phyloP scores from a whole-genome alignment of 2,888 invertebrate genomes.

The Trichopoda pennipes region DNA sequence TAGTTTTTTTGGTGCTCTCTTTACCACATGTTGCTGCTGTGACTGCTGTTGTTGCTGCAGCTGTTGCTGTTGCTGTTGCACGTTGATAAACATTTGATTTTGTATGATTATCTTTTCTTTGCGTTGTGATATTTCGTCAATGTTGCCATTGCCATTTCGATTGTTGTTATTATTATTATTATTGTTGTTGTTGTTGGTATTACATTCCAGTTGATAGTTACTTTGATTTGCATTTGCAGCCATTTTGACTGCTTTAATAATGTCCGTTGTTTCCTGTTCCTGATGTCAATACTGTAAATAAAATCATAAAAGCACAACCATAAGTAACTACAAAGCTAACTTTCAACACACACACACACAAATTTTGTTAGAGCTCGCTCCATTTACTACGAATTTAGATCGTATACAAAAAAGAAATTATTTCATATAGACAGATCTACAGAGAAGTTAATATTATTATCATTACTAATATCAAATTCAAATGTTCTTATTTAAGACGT shows the following conservation, averaged over 20 bases:
- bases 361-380: too few species aligned
- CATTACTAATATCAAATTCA: too few species aligned
- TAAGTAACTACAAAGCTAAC: too few species aligned
- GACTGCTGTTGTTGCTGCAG: slow-evolving; percentile 77
- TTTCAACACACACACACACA: too few species aligned
- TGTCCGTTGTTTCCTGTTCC: slow-evolving; percentile 79
- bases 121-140: slow-evolving; percentile 68
- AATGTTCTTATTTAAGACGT: too few species aligned
- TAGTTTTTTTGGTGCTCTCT: slow-evolving; percentile 72
- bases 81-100: slow-evolving; percentile 79
- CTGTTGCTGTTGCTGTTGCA: slow-evolving; percentile 76
- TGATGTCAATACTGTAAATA: slow-evolving; percentile 80
- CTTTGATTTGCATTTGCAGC: slow-evolving; percentile 80
- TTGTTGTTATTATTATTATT: slow-evolving; percentile 76
- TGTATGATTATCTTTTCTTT: slow-evolving; percentile 79
- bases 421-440: too few species aligned
- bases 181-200: slow-evolving; percentile 73
- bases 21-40: slow-evolving; percentile 79
- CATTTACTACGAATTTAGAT: too few species aligned
- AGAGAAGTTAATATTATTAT: too few species aligned
- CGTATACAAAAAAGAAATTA: too few species aligned
- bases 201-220: slow-evolving; percentile 78
- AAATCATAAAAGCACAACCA: background rate
- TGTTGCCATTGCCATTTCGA: slow-evolving; percentile 68
- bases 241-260: slow-evolving; percentile 80